Conservation (phyloP, 2,113 vertebrate species). For the Stomatorhinus ivindoensis region DNA sequence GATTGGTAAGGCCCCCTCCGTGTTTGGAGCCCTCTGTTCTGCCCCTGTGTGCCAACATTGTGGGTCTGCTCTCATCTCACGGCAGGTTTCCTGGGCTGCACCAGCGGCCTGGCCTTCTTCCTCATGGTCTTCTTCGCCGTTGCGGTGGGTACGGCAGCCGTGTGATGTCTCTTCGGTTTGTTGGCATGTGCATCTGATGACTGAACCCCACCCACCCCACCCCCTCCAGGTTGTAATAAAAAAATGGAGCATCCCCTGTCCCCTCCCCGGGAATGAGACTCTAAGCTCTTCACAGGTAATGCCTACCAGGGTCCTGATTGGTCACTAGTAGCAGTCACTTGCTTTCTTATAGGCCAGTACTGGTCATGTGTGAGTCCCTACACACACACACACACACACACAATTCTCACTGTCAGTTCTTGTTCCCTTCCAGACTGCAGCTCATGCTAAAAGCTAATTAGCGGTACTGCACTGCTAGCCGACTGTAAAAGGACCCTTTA, state of each 20-base stretch:
- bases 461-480: neutral
- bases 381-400: neutral
- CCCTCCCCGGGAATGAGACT: conserved; percentile 63
- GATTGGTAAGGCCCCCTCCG: neutral
- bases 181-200: neutral
- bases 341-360: neutral
- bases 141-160: conserved; percentile 68
- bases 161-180: neutral
- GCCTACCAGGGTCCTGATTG: neutral
- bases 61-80: conserved; percentile 63
- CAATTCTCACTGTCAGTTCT: neutral
- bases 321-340: neutral
- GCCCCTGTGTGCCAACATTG: neutral
- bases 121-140: conserved; percentile 86
- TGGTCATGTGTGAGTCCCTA: neutral
- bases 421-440: neutral
- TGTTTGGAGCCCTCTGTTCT: conserved; percentile 9
- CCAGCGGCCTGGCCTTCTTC: conserved; percentile 87
- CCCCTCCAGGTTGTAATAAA: conserved; percentile 73
- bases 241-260: conserved; percentile 88
- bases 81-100: conserved; percentile 93
- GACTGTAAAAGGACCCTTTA: neutral
- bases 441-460: neutral
- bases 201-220: neutral
- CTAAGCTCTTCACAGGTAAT: conserved; percentile 50